These are phyloP conservation scores for Varanus salvator DNA, from an alignment of 2,113 vertebrate species.

Conservation along the genomic window DNA sequence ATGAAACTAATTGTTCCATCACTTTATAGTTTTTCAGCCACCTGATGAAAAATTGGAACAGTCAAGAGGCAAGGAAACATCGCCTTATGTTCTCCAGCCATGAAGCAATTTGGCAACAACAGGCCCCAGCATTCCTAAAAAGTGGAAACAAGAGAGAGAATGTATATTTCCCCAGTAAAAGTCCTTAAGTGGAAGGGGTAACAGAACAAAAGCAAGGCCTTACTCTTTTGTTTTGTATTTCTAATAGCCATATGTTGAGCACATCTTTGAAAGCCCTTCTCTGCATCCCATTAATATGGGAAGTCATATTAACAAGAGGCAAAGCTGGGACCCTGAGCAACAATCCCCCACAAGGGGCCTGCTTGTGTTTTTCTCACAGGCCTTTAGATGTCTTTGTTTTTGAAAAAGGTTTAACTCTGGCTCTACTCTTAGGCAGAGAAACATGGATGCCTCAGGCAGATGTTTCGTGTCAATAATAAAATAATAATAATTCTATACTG, in stretches of 20 bases:
- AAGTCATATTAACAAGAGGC: not conserved
- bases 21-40: not conserved
- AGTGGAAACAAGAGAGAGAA: not conserved
- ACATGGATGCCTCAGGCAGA: too few species aligned
- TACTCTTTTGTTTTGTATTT: not conserved
- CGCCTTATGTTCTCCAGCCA: not conserved
- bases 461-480: too few species aligned
- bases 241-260: rapidly evolving
- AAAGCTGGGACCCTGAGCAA: not conserved
- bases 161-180: not conserved
- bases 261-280: not conserved
- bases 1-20: constrained; percentile 26
- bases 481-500: too few species aligned
- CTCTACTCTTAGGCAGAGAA: too few species aligned
- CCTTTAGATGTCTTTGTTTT: not conserved
- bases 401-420: too few species aligned
- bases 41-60: constrained; percentile 17
- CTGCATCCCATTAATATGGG: not conserved
- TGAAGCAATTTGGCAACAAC: not conserved
- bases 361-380: not conserved
- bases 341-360: not conserved
- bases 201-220: not conserved
- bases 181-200: not conserved
- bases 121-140: rapidly evolving
- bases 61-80: rapidly evolving